phyloP scores from a whole-genome alignment of 2,113 vertebrate species.

The Apodemus speciosus region DNA sequence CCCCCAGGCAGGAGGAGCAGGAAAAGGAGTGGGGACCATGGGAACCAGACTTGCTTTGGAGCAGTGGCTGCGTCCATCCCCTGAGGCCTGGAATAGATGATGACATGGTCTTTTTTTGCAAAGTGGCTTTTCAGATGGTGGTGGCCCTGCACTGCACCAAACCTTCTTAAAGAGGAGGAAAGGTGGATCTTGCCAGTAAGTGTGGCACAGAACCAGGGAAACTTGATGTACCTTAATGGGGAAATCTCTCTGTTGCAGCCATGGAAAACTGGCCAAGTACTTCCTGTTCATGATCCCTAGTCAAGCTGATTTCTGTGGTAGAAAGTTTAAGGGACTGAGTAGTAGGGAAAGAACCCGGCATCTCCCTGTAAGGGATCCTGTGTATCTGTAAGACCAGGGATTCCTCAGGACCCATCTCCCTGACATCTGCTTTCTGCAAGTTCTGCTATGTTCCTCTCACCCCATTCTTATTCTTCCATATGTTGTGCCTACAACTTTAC shows the following conservation, averaged over 20 bases:
- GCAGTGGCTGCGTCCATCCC: conserved; percentile 59
- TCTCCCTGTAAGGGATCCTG: not conserved
- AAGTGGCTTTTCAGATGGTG: conserved; percentile 35
- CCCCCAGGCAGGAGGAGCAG: conserved; percentile 58
- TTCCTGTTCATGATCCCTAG: not conserved
- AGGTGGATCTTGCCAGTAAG: not conserved
- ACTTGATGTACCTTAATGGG: not conserved
- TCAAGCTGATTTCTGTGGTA: not conserved
- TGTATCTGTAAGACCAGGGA: not conserved
- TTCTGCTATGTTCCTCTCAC: not conserved
- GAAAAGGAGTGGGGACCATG: conserved; percentile 48
- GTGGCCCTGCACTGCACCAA: not conserved
- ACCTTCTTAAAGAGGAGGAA: not conserved
- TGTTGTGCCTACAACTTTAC: not conserved
- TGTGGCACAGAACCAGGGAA: not conserved
- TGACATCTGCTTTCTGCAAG: not conserved
- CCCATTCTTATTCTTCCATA: not conserved
- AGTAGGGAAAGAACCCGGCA: not conserved
- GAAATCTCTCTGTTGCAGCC: not conserved
- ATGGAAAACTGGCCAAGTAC: not conserved
- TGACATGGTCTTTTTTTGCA: conserved; percentile 29
- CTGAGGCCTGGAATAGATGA: conserved; percentile 67
- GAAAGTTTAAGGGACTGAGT: not conserved
- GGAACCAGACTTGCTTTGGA: conserved; percentile 45
- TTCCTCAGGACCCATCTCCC: not conserved